phyloP scores from a whole-genome alignment of 2,888 invertebrate species.

The Cryptops parisi region DNA sequence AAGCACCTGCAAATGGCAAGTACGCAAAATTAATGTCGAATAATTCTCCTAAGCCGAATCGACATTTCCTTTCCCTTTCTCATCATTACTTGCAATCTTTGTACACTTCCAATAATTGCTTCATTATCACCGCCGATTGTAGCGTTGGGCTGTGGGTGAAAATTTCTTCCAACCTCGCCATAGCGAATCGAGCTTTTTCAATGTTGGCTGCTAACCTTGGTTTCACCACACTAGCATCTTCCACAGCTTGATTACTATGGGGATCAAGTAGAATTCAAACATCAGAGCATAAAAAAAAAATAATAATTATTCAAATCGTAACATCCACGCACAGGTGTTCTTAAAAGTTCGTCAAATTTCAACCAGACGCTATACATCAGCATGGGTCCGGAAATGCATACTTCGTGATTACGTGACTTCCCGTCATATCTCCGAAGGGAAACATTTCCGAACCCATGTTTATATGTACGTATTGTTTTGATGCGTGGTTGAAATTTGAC shows the following conservation, averaged over 20 bases:
- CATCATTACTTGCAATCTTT: conserved; percentile 50
- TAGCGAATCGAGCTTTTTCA: conserved; percentile 56
- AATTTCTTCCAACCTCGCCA: conserved; percentile 59
- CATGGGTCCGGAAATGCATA: too few species aligned
- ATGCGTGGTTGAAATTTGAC: too few species aligned
- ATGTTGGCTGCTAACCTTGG: conserved; percentile 56
- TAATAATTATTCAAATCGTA: too few species aligned
- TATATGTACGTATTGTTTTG: too few species aligned
- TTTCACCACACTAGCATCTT: conserved; percentile 33
- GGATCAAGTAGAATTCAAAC: too few species aligned
- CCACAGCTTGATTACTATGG: conserved; percentile 10
- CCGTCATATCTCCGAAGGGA: too few species aligned
- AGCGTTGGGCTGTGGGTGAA: conserved; percentile 59
- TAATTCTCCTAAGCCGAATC: background rate
- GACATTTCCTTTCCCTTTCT: background rate
- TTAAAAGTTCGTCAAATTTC: too few species aligned
- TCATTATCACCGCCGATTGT: conserved; percentile 59
- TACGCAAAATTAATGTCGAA: background rate
- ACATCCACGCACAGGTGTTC: too few species aligned
- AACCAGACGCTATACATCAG: too few species aligned
- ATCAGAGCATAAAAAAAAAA: too few species aligned
- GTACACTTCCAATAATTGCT: conserved; percentile 62
- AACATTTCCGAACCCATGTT: too few species aligned
- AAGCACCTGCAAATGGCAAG: conserved; percentile 43
- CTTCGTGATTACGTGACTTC: too few species aligned